Evolutionary conservation across 2,797 vertebrate genomes (phyloP).

Genomic region (Scomberomorus guttatus): DNA sequence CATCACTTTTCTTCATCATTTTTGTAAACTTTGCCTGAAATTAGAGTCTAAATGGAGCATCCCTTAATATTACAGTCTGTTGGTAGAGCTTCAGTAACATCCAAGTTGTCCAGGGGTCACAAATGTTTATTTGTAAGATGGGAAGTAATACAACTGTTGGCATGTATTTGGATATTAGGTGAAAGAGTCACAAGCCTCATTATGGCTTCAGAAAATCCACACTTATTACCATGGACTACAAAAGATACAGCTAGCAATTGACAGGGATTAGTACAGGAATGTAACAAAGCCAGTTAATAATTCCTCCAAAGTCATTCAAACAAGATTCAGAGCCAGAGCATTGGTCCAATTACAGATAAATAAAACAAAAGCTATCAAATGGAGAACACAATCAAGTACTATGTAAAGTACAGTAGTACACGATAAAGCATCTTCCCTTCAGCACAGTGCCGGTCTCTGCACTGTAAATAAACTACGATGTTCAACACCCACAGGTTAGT

Average conservation of each 20-base stretch:
- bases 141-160: constrained; percentile 14
- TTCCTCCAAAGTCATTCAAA: constrained; percentile 15
- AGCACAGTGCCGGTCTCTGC: constrained; percentile 52
- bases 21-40: constrained; percentile 34
- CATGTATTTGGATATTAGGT: constrained; percentile 10
- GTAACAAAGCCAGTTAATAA: constrained; percentile 34
- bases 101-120: neutral
- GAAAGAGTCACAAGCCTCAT: neutral
- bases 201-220: constrained; percentile 12
- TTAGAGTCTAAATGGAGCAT: constrained; percentile 1
- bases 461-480: constrained; percentile 21
- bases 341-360: constrained; percentile 22
- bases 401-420: constrained; percentile 31
- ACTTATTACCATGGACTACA: constrained; percentile 14
- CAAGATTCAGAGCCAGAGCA: constrained; percentile 22
- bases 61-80: neutral
- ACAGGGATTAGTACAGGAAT: constrained; percentile 26
- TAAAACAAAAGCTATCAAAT: constrained; percentile 9
- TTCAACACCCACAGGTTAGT: constrained; percentile 14
- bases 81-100: constrained; percentile 25
- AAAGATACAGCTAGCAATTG: constrained; percentile 21
- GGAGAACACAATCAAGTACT: constrained; percentile 26
- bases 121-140: constrained; percentile 20
- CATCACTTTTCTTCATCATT: no score
- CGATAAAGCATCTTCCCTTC: constrained; percentile 35